These are phyloP conservation scores for Parapristionchus giblindavisi DNA, from an alignment of 2,888 invertebrate genomes.

Conservation along the genomic window DNA sequence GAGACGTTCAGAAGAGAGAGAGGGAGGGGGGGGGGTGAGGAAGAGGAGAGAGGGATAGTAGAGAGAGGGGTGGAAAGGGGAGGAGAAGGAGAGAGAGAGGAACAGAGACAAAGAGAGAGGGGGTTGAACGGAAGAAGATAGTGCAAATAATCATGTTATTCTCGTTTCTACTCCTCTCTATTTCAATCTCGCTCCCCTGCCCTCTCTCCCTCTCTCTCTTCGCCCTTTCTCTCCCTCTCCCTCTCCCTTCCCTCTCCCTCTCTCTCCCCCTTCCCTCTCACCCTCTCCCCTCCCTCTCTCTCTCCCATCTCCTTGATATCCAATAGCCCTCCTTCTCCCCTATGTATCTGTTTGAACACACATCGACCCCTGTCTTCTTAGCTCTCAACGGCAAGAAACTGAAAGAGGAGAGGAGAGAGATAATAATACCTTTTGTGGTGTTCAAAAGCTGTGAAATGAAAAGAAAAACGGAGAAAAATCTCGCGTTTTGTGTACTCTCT, in stretches of 20 bases:
- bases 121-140: background rate
- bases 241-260: constrained; percentile 3
- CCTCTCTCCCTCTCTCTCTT: constrained; percentile 1
- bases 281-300: too few species aligned
- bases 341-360: too few species aligned
- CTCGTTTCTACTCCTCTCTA: background rate
- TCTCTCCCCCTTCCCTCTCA: background rate
- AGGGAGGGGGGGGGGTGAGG: background rate
- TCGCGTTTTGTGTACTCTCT: too few species aligned
- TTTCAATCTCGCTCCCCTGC: background rate
- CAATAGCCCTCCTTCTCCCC: too few species aligned
- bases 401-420: too few species aligned
- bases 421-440: too few species aligned
- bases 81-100: background rate
- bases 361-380: too few species aligned
- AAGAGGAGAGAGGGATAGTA: background rate
- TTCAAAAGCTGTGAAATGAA: too few species aligned
- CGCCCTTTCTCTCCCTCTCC: background rate
- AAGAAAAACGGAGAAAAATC: too few species aligned
- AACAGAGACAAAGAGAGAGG: background rate
- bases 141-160: too few species aligned
- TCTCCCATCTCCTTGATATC: too few species aligned
- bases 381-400: too few species aligned
- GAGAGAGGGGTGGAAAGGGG: background rate
- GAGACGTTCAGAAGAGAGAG: background rate